phyloP scores from a whole-genome alignment of 2,113 vertebrate genomes.

The Salvator merianae region DNA sequence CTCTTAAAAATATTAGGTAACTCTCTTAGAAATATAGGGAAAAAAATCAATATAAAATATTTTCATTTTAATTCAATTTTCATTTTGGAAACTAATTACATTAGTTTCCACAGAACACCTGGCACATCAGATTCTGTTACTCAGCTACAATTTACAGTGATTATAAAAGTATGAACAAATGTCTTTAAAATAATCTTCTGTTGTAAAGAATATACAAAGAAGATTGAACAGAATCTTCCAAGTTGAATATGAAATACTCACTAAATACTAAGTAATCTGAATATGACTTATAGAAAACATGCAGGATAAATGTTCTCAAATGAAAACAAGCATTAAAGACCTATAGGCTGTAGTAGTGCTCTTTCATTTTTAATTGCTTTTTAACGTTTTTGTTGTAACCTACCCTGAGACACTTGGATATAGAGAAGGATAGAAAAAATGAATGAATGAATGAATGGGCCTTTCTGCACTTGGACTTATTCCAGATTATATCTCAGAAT shows the following conservation, averaged over 20 bases:
- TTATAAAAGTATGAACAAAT: background rate
- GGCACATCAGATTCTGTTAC: background rate
- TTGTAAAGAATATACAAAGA: background rate
- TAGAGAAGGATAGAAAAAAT: too few relatives aligned
- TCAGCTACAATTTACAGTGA: background rate
- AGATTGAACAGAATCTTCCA: background rate
- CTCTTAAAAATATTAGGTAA: conserved; percentile 18
- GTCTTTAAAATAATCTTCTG: background rate
- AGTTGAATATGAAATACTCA: too few relatives aligned
- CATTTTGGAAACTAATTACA: conserved; percentile 17
- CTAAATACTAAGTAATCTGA: background rate
- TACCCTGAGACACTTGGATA: too few relatives aligned
- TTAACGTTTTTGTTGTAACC: too few relatives aligned
- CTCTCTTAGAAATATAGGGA: conserved; percentile 3
- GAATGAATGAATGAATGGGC: too few relatives aligned
- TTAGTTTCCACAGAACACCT: background rate
- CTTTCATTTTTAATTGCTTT: too few relatives aligned
- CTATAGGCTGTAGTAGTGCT: too few relatives aligned
- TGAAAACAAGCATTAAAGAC: background rate
- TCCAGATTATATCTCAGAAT: too few relatives aligned
- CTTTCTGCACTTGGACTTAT: too few relatives aligned
- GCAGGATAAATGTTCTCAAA: background rate
- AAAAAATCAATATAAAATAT: conserved; percentile 8
- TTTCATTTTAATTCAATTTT: conserved; percentile 26
- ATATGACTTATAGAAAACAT: background rate